phyloP scores from a whole-genome alignment of 2,113 vertebrate genomes.

The Oryzias woworae region DNA sequence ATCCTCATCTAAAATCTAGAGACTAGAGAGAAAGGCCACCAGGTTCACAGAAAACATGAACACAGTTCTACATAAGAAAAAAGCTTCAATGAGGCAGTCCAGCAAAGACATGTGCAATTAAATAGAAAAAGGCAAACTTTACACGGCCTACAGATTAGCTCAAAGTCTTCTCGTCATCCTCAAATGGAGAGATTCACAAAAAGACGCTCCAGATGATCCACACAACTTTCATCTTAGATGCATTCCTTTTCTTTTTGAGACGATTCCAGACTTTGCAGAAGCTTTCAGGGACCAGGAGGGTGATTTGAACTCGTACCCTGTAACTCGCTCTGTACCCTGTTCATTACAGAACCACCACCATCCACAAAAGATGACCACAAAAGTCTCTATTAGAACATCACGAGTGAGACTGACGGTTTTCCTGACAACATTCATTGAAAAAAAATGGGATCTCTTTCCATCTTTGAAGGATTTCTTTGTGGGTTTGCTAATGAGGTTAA shows the following conservation, averaged over 20 bases:
- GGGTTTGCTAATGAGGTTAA: too few species aligned
- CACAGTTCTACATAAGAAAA: constrained; percentile 46
- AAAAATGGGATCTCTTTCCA: too few species aligned
- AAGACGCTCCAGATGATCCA: constrained; percentile 7
- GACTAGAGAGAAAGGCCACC: constrained; percentile 68
- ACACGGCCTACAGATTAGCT: constrained; percentile 54
- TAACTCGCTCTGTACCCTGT: constrained; percentile 50
- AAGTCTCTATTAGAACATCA: not conserved
- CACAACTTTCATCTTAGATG: not conserved
- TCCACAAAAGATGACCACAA: constrained; percentile 26
- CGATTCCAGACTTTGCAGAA: too few species aligned
- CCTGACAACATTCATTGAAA: too few species aligned
- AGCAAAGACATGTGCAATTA: constrained; percentile 67
- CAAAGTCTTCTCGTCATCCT: constrained; percentile 8
- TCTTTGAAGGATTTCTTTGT: too few species aligned
- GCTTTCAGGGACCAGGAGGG: too few species aligned
- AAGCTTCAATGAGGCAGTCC: constrained; percentile 59
- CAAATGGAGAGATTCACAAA: not conserved
- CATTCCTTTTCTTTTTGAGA: not conserved
- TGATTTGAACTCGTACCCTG: constrained; percentile 48
- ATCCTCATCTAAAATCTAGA: constrained; percentile 47
- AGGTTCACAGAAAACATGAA: constrained; percentile 62
- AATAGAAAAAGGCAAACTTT: constrained; percentile 64
- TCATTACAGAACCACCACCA: constrained; percentile 5
- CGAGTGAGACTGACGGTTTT: not conserved